phyloP scores from a whole-genome alignment of 1,140 invertebrate genomes.

The Sminthurides bifidus region DNA sequence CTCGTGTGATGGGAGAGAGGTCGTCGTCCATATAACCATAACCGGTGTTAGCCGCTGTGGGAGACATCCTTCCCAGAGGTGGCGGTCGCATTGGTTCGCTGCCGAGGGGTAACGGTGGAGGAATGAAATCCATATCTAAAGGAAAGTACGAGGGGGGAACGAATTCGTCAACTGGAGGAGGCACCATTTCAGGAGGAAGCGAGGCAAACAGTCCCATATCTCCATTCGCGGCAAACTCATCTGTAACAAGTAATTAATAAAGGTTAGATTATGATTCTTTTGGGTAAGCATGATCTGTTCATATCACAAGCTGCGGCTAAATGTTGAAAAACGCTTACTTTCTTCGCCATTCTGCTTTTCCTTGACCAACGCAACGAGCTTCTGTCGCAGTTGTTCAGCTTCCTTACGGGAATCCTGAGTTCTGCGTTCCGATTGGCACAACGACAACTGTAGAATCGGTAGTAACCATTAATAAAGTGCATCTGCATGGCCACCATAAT shows the following conservation, averaged over 20 bases:
- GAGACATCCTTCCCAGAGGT: constrained; percentile 25
- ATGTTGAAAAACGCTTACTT: constrained; percentile 11
- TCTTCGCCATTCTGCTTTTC: constrained; percentile 25
- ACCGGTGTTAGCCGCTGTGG: constrained; percentile 10
- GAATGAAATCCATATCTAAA: constrained; percentile 18
- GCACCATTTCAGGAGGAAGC: constrained; percentile 11
- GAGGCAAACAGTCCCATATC: constrained; percentile 13
- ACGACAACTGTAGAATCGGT: constrained; percentile 17
- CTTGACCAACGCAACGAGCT: constrained; percentile 21
- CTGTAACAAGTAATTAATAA: constrained; percentile 5
- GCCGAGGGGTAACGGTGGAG: constrained; percentile 25
- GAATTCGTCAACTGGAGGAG: constrained; percentile 13
- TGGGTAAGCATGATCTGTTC: no score
- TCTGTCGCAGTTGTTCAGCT: constrained; percentile 22
- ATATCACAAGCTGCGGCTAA: no score
- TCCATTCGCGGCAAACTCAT: constrained; percentile 14
- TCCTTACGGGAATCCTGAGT: constrained; percentile 25
- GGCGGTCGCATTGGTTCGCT: constrained; percentile 10
- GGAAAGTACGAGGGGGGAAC: constrained; percentile 26
- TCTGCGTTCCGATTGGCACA: constrained; percentile 31
- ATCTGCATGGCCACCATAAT: not conserved
- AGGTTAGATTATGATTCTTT: not conserved
- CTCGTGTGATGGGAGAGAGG: constrained; percentile 6
- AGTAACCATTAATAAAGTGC: not conserved
- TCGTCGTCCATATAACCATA: constrained; percentile 11